Conservation (phyloP, 2,113 vertebrate genomes). For the Ageneiosus marmoratus region DNA sequence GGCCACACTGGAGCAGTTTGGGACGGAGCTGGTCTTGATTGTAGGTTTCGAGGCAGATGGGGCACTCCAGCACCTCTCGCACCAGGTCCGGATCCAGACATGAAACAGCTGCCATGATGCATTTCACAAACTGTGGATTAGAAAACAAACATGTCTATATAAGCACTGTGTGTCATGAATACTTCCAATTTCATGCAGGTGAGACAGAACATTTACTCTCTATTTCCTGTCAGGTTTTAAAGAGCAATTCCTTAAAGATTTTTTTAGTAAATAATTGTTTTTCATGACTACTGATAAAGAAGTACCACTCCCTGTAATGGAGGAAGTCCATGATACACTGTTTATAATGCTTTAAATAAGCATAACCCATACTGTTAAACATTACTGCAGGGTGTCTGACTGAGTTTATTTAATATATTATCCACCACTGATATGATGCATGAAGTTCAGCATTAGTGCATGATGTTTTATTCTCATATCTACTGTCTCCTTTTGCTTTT, state of each 20-base stretch:
- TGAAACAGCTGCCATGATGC: slow-evolving; percentile 79
- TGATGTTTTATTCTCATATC: background rate
- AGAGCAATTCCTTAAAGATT: background rate
- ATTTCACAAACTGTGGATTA: slow-evolving; percentile 19
- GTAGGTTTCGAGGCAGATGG: slow-evolving; percentile 95
- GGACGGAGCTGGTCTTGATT: slow-evolving; percentile 88
- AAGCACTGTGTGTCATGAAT: background rate
- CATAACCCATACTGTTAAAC: background rate
- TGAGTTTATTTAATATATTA: background rate
- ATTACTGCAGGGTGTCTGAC: background rate
- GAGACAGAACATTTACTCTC: background rate
- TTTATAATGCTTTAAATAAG: too few relatives aligned
- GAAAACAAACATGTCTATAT: background rate
- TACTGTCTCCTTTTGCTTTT: background rate
- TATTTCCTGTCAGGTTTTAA: background rate
- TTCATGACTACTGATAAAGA: background rate
- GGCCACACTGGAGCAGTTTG: slow-evolving; percentile 93
- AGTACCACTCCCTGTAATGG: background rate
- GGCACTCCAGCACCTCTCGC: slow-evolving; percentile 93
- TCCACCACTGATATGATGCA: background rate
- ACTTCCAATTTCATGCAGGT: background rate
- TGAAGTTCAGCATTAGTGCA: background rate
- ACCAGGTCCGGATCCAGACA: slow-evolving; percentile 88
- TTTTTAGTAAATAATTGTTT: background rate
- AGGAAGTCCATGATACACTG: background rate